Evolutionary conservation across 2,888 invertebrate species (phyloP).

Genomic region (Octonoba sinensis): DNA sequence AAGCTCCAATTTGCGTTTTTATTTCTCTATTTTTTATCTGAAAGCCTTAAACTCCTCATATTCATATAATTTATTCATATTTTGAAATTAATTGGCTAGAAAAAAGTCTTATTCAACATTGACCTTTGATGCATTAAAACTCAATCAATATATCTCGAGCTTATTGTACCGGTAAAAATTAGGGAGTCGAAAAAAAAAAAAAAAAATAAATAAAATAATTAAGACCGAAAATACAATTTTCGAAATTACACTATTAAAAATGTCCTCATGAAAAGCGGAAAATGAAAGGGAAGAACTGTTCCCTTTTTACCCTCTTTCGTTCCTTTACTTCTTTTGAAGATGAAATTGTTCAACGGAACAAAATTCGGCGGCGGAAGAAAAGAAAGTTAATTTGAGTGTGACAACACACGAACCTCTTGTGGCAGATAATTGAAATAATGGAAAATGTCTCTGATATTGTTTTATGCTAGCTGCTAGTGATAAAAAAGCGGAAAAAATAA

Average conservation of each 20-base stretch:
- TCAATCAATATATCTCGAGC: too few relatives aligned
- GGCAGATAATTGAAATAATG: conserved; percentile 56
- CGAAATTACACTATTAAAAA: conserved; percentile 22
- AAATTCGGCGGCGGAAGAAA: conserved; percentile 20
- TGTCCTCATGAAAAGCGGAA: conserved; percentile 12
- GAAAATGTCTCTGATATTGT: conserved; percentile 2
- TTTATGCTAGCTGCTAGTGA: neutral
- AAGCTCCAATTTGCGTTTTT: too few relatives aligned
- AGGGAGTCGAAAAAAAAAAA: conserved; percentile 6
- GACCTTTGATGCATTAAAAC: too few relatives aligned
- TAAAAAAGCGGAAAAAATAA: neutral
- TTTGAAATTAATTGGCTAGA: too few relatives aligned
- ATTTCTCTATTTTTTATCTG: too few relatives aligned
- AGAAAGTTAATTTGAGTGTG: conserved; percentile 58
- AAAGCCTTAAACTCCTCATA: too few relatives aligned
- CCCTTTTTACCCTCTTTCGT: neutral
- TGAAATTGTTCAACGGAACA: conserved; percentile 45
- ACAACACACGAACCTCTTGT: conserved; percentile 27
- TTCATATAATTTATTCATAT: too few relatives aligned
- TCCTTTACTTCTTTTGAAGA: conserved; percentile 15
- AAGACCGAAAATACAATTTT: conserved; percentile 12
- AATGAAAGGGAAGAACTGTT: neutral
- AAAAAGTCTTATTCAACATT: too few relatives aligned
- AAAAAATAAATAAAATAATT: too few relatives aligned
- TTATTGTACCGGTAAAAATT: conserved; percentile 1